phyloP scores from a whole-genome alignment of 2,888 invertebrate species.

The Sarcophaga caerulescens region DNA sequence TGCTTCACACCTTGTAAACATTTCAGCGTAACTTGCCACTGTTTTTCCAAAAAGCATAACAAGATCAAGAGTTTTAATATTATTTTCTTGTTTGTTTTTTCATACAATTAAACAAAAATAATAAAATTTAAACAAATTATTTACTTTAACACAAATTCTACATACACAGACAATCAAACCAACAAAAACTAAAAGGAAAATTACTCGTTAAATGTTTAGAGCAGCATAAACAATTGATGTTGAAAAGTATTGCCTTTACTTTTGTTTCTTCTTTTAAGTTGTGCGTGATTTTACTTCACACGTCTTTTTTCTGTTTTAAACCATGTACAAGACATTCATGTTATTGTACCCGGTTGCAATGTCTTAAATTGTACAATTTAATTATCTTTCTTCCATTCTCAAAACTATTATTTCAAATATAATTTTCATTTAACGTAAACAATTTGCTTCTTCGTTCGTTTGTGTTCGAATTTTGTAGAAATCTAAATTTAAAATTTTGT shows the following conservation, averaged over 20 bases:
- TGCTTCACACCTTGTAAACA: constrained; percentile 78
- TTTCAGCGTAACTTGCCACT: constrained; percentile 72
- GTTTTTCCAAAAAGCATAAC: constrained; percentile 29
- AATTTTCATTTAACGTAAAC: constrained; percentile 35
- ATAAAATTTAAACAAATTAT: constrained; percentile 17
- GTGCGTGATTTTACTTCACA: no score
- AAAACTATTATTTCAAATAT: constrained; percentile 18
- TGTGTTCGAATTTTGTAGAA: background rate
- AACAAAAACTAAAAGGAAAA: constrained; percentile 26
- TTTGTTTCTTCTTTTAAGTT: background rate
- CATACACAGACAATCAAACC: no score
- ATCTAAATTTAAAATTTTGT: constrained; percentile 29
- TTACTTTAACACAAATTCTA: constrained; percentile 10
- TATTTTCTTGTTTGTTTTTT: background rate
- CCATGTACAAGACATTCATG: no score
- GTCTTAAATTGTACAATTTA: constrained; percentile 29
- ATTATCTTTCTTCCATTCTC: constrained; percentile 32
- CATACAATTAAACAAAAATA: no score
- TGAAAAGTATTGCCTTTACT: constrained; percentile 16
- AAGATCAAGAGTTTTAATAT: constrained; percentile 37
- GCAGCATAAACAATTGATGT: constrained; percentile 39
- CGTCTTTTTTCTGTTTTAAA: no score
- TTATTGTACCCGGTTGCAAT: constrained; percentile 18
- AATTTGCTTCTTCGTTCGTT: constrained; percentile 15
- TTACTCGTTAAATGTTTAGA: constrained; percentile 42